Percentiles rank a stretch among this genome's conserved stretches.
Evolutionary conservation across 2,888 invertebrate species (phyloP).

Genomic region (Cyclophora punctaria): DNA sequence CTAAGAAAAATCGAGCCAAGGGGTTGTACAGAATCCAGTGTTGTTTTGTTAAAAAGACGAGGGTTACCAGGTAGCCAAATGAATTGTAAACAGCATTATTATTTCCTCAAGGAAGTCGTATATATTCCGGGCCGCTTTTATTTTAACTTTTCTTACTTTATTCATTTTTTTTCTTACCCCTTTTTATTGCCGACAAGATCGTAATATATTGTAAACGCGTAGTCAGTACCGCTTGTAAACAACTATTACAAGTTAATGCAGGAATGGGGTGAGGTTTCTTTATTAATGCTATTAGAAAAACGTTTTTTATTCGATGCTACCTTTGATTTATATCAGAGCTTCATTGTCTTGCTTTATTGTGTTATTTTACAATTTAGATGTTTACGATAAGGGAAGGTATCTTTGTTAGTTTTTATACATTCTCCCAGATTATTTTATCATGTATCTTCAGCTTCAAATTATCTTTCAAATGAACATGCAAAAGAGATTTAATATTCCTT

Average conservation of each 20-base stretch:
- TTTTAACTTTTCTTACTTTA: slow-evolving; percentile 70
- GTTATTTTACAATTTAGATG: no score
- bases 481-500: no score
- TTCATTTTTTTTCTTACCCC: slow-evolving; percentile 68
- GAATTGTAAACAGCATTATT: slow-evolving; percentile 77
- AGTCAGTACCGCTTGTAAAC: slow-evolving; percentile 67
- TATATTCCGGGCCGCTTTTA: slow-evolving; percentile 71
- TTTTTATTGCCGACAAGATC: slow-evolving; percentile 71
- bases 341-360: no score
- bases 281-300: slow-evolving; percentile 18
- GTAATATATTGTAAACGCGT: slow-evolving; percentile 72
- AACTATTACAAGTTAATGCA: slow-evolving; percentile 70
- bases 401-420: no score
- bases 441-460: no score
- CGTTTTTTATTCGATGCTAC: slow-evolving; percentile 9
- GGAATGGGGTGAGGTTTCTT: slow-evolving; percentile 34
- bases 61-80: slow-evolving; percentile 74
- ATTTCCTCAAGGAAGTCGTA: slow-evolving; percentile 76
- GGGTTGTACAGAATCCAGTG: slow-evolving; percentile 48
- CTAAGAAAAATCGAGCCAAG: slow-evolving; percentile 54
- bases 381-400: no score
- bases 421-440: no score
- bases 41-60: slow-evolving; percentile 62
- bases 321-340: slow-evolving; percentile 1
- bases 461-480: no score